Evolutionary conservation across 2,888 invertebrate genomes (phyloP).

Genomic region (Malachius bipustulatus): DNA sequence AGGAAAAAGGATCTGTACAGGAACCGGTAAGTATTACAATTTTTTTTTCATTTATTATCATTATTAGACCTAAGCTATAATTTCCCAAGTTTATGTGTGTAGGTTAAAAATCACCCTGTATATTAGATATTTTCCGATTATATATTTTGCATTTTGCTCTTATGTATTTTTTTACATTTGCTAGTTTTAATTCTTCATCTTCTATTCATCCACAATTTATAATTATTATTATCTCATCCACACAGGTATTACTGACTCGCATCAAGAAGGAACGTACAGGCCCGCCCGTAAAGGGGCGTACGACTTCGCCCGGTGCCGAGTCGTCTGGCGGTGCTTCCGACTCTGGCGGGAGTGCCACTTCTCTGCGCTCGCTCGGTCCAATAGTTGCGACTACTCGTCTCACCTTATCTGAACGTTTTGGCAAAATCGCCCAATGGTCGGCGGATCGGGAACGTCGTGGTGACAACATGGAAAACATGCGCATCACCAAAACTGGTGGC

Average conservation of each 20-base stretch:
- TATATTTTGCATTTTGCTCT: too few relatives aligned
- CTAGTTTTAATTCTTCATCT: too few relatives aligned
- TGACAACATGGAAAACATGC: constrained; percentile 80
- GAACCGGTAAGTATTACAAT: too few relatives aligned
- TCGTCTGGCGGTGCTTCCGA: constrained; percentile 48
- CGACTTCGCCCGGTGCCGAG: constrained; percentile 39
- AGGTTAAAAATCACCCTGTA: too few relatives aligned
- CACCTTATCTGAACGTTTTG: constrained; percentile 77
- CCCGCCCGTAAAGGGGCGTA: constrained; percentile 31
- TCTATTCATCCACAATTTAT: too few relatives aligned
- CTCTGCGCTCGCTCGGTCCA: constrained; percentile 48
- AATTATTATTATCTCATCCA: constrained; percentile 4
- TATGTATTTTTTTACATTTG: too few relatives aligned
- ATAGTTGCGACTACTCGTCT: constrained; percentile 50
- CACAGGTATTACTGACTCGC: constrained; percentile 31
- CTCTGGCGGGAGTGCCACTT: constrained; percentile 48
- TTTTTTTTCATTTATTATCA: too few relatives aligned
- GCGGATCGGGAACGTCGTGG: constrained; percentile 58
- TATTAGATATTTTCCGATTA: too few relatives aligned
- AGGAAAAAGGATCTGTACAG: constrained; percentile 35
- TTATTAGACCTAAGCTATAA: too few relatives aligned
- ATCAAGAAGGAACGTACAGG: constrained; percentile 35
- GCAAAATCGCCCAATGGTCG: constrained; percentile 87
- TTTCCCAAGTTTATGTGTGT: too few relatives aligned
- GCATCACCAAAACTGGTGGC: constrained; percentile 66